Conservation (phyloP, 1,140 invertebrate species). For the Triops cancriformis region DNA sequence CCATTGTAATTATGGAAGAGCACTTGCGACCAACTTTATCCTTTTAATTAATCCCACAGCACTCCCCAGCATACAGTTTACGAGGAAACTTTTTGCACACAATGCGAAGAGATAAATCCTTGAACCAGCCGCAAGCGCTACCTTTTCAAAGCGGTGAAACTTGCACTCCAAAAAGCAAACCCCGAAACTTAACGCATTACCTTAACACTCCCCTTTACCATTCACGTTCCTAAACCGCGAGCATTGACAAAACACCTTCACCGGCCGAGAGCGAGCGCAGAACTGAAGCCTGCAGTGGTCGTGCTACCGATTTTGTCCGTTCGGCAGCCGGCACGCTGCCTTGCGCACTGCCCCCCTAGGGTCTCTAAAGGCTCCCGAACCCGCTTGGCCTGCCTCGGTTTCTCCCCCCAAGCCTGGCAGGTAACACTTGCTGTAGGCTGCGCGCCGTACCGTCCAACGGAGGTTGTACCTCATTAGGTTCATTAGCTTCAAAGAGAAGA, state of each 20-base stretch:
- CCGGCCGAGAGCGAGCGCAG: background rate
- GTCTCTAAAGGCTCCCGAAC: background rate
- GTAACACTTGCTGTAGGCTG: background rate
- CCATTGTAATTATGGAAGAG: background rate
- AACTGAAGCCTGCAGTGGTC: background rate
- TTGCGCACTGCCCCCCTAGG: background rate
- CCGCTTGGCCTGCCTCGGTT: background rate
- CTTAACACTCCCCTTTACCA: background rate
- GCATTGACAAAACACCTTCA: background rate
- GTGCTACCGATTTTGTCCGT: background rate
- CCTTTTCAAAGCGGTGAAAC: background rate
- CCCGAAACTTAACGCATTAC: no score
- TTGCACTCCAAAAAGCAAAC: background rate
- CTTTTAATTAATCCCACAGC: slow-evolving; percentile 3
- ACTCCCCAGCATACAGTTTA: background rate
- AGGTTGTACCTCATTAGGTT: slow-evolving; percentile 10
- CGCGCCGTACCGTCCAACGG: background rate
- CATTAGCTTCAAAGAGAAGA: background rate
- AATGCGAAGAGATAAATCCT: background rate
- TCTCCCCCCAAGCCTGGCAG: no score
- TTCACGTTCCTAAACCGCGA: background rate
- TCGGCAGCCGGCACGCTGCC: background rate
- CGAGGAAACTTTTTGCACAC: no score
- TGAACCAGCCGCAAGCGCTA: background rate
- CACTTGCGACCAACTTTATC: background rate